These are phyloP conservation scores for Spodoptera exigua DNA, from an alignment of 2,888 invertebrate species.

Conservation along the genomic window DNA sequence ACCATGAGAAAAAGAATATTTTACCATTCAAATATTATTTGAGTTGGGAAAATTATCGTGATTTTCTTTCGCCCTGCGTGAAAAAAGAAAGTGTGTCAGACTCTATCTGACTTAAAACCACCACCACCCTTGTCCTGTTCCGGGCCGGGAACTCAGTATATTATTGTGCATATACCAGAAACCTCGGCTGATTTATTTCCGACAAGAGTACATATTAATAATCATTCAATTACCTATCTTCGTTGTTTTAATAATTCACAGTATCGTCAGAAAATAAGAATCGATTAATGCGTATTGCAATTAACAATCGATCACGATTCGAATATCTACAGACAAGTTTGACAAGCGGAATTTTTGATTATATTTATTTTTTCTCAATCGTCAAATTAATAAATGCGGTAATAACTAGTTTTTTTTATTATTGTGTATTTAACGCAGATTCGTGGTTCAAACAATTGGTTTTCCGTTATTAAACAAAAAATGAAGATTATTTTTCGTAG, in stretches of 20 bases:
- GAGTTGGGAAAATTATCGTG: no score
- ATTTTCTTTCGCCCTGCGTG: no score
- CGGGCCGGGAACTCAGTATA: no score
- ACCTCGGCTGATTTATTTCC: no score
- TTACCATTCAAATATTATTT: no score
- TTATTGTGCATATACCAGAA: no score
- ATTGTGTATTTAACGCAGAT: slow-evolving; percentile 9
- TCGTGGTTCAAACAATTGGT: slow-evolving; percentile 35
- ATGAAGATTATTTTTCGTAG: slow-evolving; percentile 26
- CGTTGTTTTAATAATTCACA: slow-evolving; percentile 7
- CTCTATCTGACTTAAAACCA: no score
- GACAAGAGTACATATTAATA: no score
- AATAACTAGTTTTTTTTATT: slow-evolving; percentile 36
- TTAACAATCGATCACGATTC: slow-evolving; percentile 47
- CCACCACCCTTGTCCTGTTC: no score
- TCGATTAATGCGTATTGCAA: slow-evolving; percentile 48
- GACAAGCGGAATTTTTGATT: slow-evolving; percentile 18
- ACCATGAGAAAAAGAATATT: no score
- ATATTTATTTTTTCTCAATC: slow-evolving; percentile 31
- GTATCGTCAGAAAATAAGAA: slow-evolving; percentile 28
- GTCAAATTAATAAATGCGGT: slow-evolving; percentile 20
- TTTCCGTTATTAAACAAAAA: slow-evolving; percentile 46
- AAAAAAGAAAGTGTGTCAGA: no score
- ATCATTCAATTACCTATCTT: not conserved
- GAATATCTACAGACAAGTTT: slow-evolving; percentile 13